These are phyloP conservation scores for Ditula angustiorana DNA, from an alignment of 2,888 invertebrate genomes.

Conservation along the genomic window DNA sequence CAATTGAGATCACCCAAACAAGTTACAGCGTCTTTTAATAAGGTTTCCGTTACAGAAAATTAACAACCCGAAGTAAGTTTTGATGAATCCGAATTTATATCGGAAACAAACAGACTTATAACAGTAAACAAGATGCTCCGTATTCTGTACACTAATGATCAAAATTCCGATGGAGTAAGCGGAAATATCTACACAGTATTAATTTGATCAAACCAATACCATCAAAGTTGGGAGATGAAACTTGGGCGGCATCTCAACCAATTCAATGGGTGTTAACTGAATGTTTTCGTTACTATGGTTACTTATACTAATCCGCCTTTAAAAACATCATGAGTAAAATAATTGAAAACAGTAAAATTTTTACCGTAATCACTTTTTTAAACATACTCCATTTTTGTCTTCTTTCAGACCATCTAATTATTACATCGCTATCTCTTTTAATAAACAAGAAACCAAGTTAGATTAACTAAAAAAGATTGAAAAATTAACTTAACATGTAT, in stretches of 20 bases:
- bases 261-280: background rate
- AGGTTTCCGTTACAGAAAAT: constrained; percentile 19
- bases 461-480: too few relatives aligned
- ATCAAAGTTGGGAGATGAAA: constrained; percentile 59
- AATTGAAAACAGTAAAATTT: too few relatives aligned
- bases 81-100: constrained; percentile 36
- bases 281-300: background rate
- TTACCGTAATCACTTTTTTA: too few relatives aligned
- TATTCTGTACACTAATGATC: constrained; percentile 59
- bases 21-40: background rate
- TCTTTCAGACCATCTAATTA: too few relatives aligned
- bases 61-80: constrained; percentile 21
- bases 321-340: too few relatives aligned
- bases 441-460: too few relatives aligned
- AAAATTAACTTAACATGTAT: too few relatives aligned
- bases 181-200: constrained; percentile 56
- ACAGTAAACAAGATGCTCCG: constrained; percentile 52
- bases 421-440: too few relatives aligned
- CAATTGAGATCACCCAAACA: constrained; percentile 20
- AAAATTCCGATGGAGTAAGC: constrained; percentile 59
- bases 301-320: background rate
- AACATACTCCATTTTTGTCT: too few relatives aligned
- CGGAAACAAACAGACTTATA: constrained; percentile 36
- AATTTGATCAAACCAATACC: constrained; percentile 67
- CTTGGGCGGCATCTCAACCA: constrained; percentile 38